Base-by-base conservation (phyloP, 2,113 vertebrate species). In the Heloderma charlesbogerti region DNA sequence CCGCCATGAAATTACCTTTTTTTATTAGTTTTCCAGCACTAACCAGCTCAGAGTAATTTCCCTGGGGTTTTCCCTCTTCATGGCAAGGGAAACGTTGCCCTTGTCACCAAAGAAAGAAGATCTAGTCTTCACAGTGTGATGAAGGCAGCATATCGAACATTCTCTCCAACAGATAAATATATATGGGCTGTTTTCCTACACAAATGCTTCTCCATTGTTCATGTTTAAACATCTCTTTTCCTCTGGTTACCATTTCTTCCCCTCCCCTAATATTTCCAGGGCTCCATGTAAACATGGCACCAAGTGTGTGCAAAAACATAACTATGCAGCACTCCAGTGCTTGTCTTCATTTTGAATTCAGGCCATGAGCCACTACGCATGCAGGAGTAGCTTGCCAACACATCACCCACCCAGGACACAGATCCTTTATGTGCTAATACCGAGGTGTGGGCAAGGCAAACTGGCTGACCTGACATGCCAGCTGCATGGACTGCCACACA, bases 31-130 rank as follows among this genome's bases (percentile, higher is more conserved):
- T 51, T 51, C 18, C 91, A 93, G 43, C 51, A 86, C 34, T n/a
- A 93, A 43, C 67, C 27, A 71, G 57, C 93, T 93, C 85, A 75
- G 37, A 86, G 45, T 90, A 80, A 90, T 90, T 90, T 90, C 89
- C 89, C 84, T 34, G 27, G 75, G 60, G 89, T 9, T 13, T 78
- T 69, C 81, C 72, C 84, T 8, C 54, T 85, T 1, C 60, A 40
- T 84, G 69, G 54, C 40, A 29, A 66, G 74, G 72, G 45, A 91
- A 94, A 91, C 87, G 69, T 67, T 60, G 29, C 4, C 18, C 78
- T 54, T 63, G 57, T 1, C 66, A 82, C 74, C n/a, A 77, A 2
- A 27, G 18, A 37, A 34, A 84, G 91, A 94, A 81, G 6, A 10
- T 71, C 27, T 29, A n/a, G 45, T n/a, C 31, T n/a, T 88, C 51